phyloP scores from a whole-genome alignment of 2,113 vertebrate genomes.

The Sylvicapra grimmia region DNA sequence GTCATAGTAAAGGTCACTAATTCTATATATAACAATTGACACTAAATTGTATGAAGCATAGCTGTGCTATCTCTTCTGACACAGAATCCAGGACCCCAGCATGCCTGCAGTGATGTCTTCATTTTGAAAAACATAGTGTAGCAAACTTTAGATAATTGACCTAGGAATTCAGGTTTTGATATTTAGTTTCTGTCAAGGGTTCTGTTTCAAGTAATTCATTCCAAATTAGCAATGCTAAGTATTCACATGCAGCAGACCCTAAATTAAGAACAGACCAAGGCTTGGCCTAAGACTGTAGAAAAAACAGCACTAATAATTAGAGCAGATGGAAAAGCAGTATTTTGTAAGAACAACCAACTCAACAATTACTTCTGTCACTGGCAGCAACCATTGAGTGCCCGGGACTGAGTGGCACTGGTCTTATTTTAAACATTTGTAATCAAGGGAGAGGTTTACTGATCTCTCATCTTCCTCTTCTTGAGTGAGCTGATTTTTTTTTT shows the following conservation, averaged over 20 bases:
- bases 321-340: neutral
- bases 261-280: constrained; percentile 49
- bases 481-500: neutral
- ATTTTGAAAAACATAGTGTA: constrained; percentile 11
- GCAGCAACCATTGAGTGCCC: neutral
- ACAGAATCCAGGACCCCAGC: neutral
- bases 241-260: constrained; percentile 24
- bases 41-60: constrained; percentile 7
- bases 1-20: neutral
- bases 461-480: neutral
- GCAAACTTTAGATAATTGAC: constrained; percentile 25
- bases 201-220: constrained; percentile 38
- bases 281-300: constrained; percentile 21
- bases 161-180: constrained; percentile 47
- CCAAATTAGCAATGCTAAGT: constrained; percentile 52
- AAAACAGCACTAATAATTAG: constrained; percentile 19
- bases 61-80: constrained; percentile 15
- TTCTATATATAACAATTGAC: neutral
- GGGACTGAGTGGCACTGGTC: too few relatives aligned
- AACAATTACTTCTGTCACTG: neutral
- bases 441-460: neutral
- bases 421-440: neutral
- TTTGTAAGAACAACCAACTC: neutral
- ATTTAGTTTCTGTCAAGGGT: constrained; percentile 41
- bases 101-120: neutral